Evolutionary conservation across 2,797 vertebrate genomes (phyloP), one percentile per base, ranked within the genome.

Genomic region (Amazona finschi): DNA sequence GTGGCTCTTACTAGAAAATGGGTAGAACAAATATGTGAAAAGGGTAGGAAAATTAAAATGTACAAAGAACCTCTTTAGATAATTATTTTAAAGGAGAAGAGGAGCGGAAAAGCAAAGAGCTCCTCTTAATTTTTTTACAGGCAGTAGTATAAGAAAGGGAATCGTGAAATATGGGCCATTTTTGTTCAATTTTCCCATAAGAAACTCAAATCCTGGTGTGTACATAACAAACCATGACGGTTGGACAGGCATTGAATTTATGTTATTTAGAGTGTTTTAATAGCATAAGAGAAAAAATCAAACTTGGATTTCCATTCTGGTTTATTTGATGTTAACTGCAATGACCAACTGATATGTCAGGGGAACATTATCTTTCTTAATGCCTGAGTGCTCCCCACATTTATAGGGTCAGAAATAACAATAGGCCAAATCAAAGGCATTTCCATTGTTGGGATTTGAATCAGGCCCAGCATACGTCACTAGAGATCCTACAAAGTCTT

Each of bases 391-490:
- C 47, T 75, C 47, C 60, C 71, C 50, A 70, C 84, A 94, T 94
- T 94, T 90, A 76, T 44, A 75, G 74, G 90, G 87, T 96, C 80
- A 95, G 80, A 94, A 91, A 86, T 52, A 96, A 90, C 88, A 94
- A 93, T 66, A 86, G 94, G 22, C 50, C 62, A 70, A 88, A 95
- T 85, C 74, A 94, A 95, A 96, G 83, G 86, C 49, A 41, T 86
- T 95, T 93, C 86, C 31, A 17, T 57, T 87, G 76, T 44, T 95
- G 95, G 80, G 60, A 94, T 81, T 94, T 95, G 90, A 88, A 55
- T 88, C 49, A 73, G 85, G 55, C 85, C 67, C 70, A 93, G 83
- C 28, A 50, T 38, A 93, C 64, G 21, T 93, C 95, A 94, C 80
- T 64, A 93, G 73, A 90, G 85, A 95, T 84, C 47, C 85, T 93